Conservation (phyloP, 2,888 invertebrate genomes). For the Ditula angustiorana region DNA sequence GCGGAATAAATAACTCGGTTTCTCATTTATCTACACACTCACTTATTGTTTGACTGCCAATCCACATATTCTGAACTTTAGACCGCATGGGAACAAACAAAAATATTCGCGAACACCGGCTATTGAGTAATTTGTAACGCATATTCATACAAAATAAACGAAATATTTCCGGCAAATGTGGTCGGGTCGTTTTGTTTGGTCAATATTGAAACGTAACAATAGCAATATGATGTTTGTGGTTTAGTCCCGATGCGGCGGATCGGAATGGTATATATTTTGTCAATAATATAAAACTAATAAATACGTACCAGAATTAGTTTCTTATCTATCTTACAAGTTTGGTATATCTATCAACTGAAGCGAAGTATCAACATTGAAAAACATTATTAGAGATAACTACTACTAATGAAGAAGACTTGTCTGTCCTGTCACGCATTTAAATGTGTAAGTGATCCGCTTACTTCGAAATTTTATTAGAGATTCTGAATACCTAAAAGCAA, state of each 20-base stretch:
- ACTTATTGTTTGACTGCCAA: neutral
- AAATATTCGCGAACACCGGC: neutral
- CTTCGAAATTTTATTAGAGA: no score
- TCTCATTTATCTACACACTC: no score
- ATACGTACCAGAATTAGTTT: neutral
- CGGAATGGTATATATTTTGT: slow-evolving; percentile 2
- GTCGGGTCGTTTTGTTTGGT: slow-evolving; percentile 35
- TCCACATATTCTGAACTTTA: slow-evolving; percentile 1
- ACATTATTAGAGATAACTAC: no score
- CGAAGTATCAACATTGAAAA: no score
- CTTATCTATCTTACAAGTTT: neutral
- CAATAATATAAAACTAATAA: neutral
- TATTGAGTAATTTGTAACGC: slow-evolving; percentile 17
- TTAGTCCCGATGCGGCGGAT: neutral
- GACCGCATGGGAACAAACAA: slow-evolving; percentile 1
- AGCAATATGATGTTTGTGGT: slow-evolving; percentile 37
- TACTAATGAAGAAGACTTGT: no score
- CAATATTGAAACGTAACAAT: slow-evolving; percentile 35
- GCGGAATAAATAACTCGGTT: no score
- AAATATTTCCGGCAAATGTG: slow-evolving; percentile 24
- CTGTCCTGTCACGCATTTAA: no score
- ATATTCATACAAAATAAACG: slow-evolving; percentile 25
- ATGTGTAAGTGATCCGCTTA: no score
- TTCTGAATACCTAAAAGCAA: no score
- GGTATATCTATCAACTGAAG: no score